These are phyloP conservation scores for Centropus unirufus DNA, from an alignment of 2,113 vertebrate genomes.

Conservation along the genomic window DNA sequence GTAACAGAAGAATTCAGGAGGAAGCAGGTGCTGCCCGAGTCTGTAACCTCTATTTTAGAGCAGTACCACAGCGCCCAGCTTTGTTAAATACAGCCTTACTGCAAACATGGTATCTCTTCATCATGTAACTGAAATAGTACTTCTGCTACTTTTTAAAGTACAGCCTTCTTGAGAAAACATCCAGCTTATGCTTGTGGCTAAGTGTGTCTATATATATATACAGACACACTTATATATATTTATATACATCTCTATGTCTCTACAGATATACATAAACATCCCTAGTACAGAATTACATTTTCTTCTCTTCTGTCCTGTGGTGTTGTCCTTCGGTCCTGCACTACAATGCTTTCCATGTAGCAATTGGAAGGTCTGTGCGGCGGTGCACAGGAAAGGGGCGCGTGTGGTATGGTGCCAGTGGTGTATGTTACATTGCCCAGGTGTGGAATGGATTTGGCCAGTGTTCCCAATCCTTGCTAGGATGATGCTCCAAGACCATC, in stretches of 20 bases:
- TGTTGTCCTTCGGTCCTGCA: not conserved
- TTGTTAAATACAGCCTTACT: not conserved
- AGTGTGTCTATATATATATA: not conserved
- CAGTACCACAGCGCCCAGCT: not conserved
- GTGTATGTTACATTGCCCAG: not conserved
- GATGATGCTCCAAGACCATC: not conserved
- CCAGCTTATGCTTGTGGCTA: not conserved
- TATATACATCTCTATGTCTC: not conserved
- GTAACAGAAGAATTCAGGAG: not conserved
- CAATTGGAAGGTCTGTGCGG: not conserved
- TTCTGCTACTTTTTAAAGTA: not conserved
- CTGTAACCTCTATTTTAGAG: not conserved
- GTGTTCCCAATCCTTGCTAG: not conserved
- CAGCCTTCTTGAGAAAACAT: not conserved
- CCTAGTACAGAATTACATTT: not conserved
- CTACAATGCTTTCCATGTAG: not conserved
- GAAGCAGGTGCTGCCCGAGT: not conserved
- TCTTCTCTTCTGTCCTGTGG: not conserved
- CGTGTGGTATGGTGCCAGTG: not conserved
- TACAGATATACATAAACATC: not conserved
- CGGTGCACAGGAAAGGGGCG: fast-evolving
- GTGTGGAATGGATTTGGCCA: not conserved
- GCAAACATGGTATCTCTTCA: not conserved
- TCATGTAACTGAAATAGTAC: not conserved
- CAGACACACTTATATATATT: fast-evolving